Conservation (phyloP, 2,888 invertebrate species). For the Cheilosia impressa region DNA sequence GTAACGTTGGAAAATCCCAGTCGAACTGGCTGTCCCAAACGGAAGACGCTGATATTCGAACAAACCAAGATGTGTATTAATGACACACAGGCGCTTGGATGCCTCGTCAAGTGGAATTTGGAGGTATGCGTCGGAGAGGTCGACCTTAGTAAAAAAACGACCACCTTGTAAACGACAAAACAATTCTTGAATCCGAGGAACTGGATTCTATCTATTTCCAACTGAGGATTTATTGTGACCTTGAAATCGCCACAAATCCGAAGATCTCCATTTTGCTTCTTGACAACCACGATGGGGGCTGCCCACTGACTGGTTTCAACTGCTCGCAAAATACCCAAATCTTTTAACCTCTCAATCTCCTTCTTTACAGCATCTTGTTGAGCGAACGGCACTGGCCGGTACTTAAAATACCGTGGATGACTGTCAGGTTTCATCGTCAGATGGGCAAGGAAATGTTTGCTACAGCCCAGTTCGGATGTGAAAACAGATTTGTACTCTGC, state of each 20-base stretch:
- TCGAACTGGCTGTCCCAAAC: slow-evolving; percentile 2
- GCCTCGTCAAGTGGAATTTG: slow-evolving; percentile 22
- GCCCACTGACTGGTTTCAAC: too few relatives aligned
- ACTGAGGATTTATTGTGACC: not conserved
- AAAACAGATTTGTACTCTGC: slow-evolving; percentile 31
- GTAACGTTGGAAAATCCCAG: slow-evolving; percentile 34
- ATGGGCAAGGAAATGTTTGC: too few relatives aligned
- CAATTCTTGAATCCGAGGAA: slow-evolving; percentile 62
- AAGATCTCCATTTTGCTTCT: slow-evolving; percentile 35
- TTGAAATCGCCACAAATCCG: slow-evolving; percentile 51
- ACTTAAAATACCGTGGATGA: too few relatives aligned
- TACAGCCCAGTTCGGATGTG: slow-evolving; percentile 28
- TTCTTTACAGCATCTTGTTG: slow-evolving; percentile 22
- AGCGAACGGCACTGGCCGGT: slow-evolving; percentile 33
- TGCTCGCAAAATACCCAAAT: slow-evolving; percentile 23
- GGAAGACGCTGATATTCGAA: slow-evolving; percentile 8
- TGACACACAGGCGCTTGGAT: slow-evolving; percentile 20
- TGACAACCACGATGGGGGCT: slow-evolving; percentile 13
- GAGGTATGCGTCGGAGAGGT: slow-evolving; percentile 52
- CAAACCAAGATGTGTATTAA: slow-evolving; percentile 23
- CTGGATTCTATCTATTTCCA: slow-evolving; percentile 35
- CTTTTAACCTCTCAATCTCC: slow-evolving; percentile 8
- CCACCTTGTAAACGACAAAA: slow-evolving; percentile 70
- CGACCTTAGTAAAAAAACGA: slow-evolving; percentile 66
- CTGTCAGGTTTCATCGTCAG: too few relatives aligned